Evolutionary conservation across 92 coral and sea anemone genomes (phyloP).

Genomic region (Palythoa grandiflora): DNA sequence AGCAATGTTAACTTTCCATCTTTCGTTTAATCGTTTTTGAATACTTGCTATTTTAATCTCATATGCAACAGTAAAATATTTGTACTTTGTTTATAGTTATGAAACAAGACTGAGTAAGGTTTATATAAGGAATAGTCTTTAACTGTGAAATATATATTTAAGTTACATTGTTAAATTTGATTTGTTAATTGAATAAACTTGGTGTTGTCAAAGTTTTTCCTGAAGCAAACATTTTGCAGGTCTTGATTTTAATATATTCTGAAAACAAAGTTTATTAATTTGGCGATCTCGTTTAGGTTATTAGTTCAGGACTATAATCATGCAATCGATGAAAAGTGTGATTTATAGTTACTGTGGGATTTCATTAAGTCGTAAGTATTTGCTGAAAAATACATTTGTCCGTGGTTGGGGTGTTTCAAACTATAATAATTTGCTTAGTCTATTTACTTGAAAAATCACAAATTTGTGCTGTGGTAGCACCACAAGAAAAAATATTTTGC

Average conservation of each 20-base stretch:
- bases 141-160: too few species aligned
- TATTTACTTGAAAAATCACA: constrained; percentile 61
- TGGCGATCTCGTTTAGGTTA: background rate
- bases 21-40: too few species aligned
- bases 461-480: constrained; percentile 61
- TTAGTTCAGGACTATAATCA: background rate
- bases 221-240: background rate
- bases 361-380: background rate
- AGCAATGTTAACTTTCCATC: too few species aligned
- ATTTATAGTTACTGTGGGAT: background rate
- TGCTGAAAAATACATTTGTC: too few species aligned
- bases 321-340: background rate
- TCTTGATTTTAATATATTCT: background rate
- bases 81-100: too few species aligned
- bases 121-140: too few species aligned
- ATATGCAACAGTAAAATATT: too few species aligned
- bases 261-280: background rate
- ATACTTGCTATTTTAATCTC: too few species aligned
- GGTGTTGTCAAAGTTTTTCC: too few species aligned
- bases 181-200: background rate
- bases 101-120: too few species aligned
- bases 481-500: constrained; percentile 61
- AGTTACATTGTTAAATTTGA: constrained; percentile 2
- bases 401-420: too few species aligned
- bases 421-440: background rate